A percentile compares a stretch with the other conserved stretches of the same genome.
Evolutionary conservation across 2,888 invertebrate species (phyloP).

Genomic region (Tipula vernalis): DNA sequence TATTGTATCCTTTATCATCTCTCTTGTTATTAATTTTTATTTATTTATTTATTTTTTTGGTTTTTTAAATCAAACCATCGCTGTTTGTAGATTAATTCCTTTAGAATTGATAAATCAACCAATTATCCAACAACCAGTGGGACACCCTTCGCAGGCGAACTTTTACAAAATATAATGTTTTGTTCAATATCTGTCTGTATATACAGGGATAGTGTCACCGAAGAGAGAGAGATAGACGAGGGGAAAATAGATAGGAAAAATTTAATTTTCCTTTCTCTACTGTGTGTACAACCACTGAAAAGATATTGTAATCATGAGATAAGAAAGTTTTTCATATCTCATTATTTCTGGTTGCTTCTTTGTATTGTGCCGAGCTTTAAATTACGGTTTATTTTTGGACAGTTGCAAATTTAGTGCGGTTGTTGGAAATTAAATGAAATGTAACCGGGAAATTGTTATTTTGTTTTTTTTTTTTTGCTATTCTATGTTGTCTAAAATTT

Average conservation of each 20-base stretch:
- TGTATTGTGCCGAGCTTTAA: neutral
- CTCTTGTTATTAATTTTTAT: neutral
- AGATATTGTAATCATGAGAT: neutral
- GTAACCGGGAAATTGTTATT: neutral
- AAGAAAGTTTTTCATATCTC: neutral
- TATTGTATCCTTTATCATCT: neutral
- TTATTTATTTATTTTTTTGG: neutral
- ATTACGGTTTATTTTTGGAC: neutral
- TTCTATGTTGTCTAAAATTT: neutral
- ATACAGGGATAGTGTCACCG: neutral
- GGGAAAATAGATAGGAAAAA: neutral
- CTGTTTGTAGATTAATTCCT: neutral
- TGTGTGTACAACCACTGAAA: neutral
- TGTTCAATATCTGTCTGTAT: neutral
- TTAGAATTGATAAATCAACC: neutral
- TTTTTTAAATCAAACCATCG: neutral
- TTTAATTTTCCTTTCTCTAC: neutral
- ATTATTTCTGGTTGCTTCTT: neutral
- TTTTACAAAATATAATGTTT: neutral
- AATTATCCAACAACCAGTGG: neutral
- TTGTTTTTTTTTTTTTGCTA: neutral
- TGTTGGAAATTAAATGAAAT: neutral
- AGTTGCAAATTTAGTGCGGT: constrained; percentile 4
- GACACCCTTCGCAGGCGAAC: neutral
- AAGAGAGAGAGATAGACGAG: neutral